Base-by-base conservation (phyloP, 1,140 invertebrate genomes). In the Zaprionus tsacasi region DNA sequence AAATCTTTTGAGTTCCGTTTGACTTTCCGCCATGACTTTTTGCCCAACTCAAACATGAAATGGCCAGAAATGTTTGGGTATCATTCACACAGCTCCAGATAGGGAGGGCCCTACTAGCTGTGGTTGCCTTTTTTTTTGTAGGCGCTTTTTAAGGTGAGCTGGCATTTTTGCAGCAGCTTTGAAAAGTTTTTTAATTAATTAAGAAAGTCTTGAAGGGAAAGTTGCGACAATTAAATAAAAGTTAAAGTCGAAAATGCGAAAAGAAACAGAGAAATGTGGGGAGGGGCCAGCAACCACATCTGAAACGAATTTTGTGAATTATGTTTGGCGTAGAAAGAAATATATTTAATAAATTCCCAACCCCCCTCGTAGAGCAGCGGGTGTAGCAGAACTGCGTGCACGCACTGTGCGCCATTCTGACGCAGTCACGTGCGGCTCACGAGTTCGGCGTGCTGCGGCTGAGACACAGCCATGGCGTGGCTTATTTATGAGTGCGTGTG, bases 151-250 rank as follows among this genome's bases (percentile, higher is more conserved):
- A 48, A 71, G 82, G 82, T 85, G 82, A 85, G 61, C 58, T 81
- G 78, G 70, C 82, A 61, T 80, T 83, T 85, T 77, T 45, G 8
- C 50, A 54, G 61, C 70, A 45, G n/a, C 70, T 81, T 81, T 59
- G 65, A 56, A 76, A 87, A 87, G 64, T 88, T 87, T 87, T 87
- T 89, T 87, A 87, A 87, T 87, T 87, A 87, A 87, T 87, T 87
- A 87, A 70, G 76, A 77, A 80, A 74, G 78, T 75, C 77, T 70
- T 70, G 76, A 65, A 65, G 67, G 58, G 57, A 70, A 87, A 83
- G 77, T 88, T 88, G 68, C 45, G 70, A 79, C 83, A 88, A 89
- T 88, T 89, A 88, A 88, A 88, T 70, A 25, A 55, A 73, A 78
- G 70, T 88, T 89, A 81, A 89, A 88, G 70, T 71, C 56, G 52